Base-by-base conservation (phyloP, 2,797 vertebrate genomes). In the Luscinia luscinia region DNA sequence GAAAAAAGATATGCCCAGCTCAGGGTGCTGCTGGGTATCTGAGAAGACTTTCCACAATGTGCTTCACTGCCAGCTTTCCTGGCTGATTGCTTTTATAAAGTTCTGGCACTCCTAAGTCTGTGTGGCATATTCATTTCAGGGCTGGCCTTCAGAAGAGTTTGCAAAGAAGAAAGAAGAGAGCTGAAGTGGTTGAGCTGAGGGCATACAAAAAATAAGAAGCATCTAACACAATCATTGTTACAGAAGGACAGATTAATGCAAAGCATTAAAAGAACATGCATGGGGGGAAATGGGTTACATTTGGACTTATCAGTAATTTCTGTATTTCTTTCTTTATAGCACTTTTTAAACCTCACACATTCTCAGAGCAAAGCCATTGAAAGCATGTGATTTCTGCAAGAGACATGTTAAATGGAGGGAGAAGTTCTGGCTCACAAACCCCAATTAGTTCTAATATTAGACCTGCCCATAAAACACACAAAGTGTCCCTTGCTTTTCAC, bases 391-490 rank as follows among this genome's bases (percentile, higher is more conserved):
- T 81, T 88, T 75, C 76, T 92, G 59, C 77, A 94, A 67, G 62
- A 96, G 87, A 84, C 43, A 12, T 85, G 90, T 73, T 77, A 91
- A 96, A 89, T 69, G 73, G 57, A 92, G 38, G 86, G 61, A 95
- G 49, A 94, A 78, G 83, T 85, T 95, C 84, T 94, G 80, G 55
- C 87, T 96, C 94, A 95, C 90, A 90, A 40, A 86, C 43, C 72
- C 77, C 81, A 95, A 93, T 96, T 94, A 95, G 77, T 96, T 95
- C 94, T 93, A 95, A 94, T 92, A 89, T 89, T 95, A 86, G 91
- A 38, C 43, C 81, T 91, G 59, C 24, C 59, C 82, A 95, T 95
- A 96, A 95, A 95, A 91, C 66, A 76, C 41, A 48, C 49, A 69
- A 52, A 52, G 41, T 89, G 83, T 96, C 67, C 48, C 66, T 95